Evolutionary conservation across 2,113 vertebrate genomes (phyloP).

Genomic region (Vidua chalybeata): DNA sequence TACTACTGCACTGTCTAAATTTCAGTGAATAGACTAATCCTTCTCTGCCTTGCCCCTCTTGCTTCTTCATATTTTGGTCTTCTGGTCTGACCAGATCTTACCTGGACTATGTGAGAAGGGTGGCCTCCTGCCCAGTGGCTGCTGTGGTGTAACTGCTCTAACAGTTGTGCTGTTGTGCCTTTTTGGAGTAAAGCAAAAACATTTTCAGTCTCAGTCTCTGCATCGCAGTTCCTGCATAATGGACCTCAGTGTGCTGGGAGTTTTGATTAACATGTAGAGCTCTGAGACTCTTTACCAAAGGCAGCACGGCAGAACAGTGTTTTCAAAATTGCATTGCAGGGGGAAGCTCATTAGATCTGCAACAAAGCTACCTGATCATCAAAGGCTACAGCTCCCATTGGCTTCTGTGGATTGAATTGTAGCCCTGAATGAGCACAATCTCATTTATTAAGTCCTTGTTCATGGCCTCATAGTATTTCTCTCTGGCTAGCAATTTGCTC

Average conservation of each 20-base stretch:
- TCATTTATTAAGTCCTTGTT: neutral
- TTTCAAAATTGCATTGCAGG: neutral
- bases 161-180: neutral
- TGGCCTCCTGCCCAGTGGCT: neutral
- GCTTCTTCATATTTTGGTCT: neutral
- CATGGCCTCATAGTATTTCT: neutral
- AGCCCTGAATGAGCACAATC: neutral
- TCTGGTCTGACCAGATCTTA: neutral
- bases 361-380: neutral
- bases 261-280: neutral
- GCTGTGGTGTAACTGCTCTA: neutral
- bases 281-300: neutral
- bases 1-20: neutral
- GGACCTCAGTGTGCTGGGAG: neutral
- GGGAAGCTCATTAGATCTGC: neutral
- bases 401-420: neutral
- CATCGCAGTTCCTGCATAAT: neutral
- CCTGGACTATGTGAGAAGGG: neutral
- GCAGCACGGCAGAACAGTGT: neutral
- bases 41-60: neutral
- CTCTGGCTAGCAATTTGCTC: neutral
- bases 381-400: neutral
- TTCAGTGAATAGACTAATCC: neutral
- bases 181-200: neutral
- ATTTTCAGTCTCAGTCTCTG: neutral